These are phyloP conservation scores for Adineta ricciae DNA, from an alignment of 2,888 invertebrate genomes.

Conservation along the genomic window DNA sequence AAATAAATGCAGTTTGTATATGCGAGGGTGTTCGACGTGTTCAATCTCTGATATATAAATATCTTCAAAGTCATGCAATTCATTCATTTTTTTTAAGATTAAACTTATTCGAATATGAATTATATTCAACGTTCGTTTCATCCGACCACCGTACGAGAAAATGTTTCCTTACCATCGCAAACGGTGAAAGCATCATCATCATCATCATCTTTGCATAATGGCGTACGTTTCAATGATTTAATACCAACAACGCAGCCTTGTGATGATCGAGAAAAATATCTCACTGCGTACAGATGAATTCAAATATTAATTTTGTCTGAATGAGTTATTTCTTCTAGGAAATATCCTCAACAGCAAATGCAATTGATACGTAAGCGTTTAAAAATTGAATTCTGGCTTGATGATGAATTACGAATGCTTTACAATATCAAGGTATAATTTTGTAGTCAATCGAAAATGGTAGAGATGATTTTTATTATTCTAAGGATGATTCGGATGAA, in stretches of 20 bases:
- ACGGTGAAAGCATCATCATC: not conserved
- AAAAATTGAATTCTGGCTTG: constrained; percentile 93
- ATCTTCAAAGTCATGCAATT: not conserved
- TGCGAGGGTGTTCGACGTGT: not conserved
- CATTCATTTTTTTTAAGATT: not conserved
- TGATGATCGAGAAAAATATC: constrained; percentile 11
- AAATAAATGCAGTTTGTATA: not conserved
- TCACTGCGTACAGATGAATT: not conserved
- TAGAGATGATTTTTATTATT: not conserved
- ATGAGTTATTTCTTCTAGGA: constrained; percentile 55
- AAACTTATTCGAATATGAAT: not conserved
- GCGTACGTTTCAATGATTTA: not conserved
- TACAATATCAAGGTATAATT: constrained; percentile 65
- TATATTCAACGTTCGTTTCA: not conserved
- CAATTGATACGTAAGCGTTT: constrained; percentile 84
- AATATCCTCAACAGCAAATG: constrained; percentile 96
- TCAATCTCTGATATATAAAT: not conserved
- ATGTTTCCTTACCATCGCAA: not conserved
- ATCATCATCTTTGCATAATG: not conserved
- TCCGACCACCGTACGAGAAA: not conserved
- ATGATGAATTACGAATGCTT: constrained; percentile 80
- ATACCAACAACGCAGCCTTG: not conserved
- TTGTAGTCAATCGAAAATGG: too few relatives aligned
- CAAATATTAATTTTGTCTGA: not conserved
- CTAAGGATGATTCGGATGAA: constrained; percentile 28